Evolutionary conservation across 2,797 vertebrate species (phyloP).

Genomic region (Rhabdophis nuchalis): DNA sequence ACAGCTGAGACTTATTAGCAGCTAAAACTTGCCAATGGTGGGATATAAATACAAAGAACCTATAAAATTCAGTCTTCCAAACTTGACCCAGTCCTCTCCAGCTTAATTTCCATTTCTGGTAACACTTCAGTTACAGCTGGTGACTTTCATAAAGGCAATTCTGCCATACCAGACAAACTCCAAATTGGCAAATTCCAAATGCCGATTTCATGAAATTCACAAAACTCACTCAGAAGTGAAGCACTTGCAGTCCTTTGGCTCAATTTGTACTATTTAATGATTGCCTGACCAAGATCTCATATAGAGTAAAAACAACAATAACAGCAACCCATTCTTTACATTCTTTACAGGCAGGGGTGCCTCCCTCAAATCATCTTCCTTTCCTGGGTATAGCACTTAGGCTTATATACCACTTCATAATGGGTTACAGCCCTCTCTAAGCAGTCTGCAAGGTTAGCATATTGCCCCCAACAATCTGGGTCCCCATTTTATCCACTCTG

Average conservation of each 20-base stretch:
- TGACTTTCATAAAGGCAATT: neutral
- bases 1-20: neutral
- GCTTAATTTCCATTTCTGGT: neutral
- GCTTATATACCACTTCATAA: neutral
- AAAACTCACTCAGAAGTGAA: neutral
- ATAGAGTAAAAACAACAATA: neutral
- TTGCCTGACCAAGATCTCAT: neutral
- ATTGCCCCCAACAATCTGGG: neutral
- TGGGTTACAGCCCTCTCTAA: neutral
- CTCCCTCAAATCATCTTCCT: neutral
- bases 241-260: neutral
- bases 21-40: neutral
- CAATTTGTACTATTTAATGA: neutral
- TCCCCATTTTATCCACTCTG: neutral
- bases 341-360: neutral
- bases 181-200: neutral
- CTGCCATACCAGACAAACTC: neutral
- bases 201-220: neutral
- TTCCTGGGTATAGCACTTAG: neutral
- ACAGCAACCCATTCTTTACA: too few species aligned
- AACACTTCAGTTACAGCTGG: neutral
- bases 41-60: neutral
- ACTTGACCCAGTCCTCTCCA: neutral
- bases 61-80: neutral
- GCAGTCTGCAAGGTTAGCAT: neutral